Evolutionary conservation across 1,140 invertebrate species (phyloP).

Genomic region (Tetranychus urticae): DNA sequence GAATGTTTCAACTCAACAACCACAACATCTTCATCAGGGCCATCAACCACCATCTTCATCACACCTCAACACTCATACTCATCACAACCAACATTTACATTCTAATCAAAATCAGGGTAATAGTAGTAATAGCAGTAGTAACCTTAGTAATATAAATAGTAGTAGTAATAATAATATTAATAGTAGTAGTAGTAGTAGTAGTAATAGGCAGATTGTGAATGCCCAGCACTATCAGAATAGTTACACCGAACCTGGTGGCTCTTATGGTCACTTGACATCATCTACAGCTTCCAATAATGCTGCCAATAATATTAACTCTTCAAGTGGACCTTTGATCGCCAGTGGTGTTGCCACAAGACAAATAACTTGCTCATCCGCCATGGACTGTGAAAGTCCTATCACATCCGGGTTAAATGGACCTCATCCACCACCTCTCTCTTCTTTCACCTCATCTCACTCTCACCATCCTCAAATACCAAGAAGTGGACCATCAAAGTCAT

Average conservation of each 20-base stretch:
- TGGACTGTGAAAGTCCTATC: constrained; percentile 24
- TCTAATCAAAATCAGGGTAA: background rate
- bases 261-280: background rate
- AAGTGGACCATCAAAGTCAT: too few relatives aligned
- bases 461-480: too few relatives aligned
- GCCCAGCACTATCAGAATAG: too few relatives aligned
- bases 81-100: background rate
- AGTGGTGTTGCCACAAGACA: background rate
- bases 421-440: background rate
- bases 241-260: background rate
- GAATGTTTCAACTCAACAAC: too few relatives aligned
- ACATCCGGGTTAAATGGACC: constrained; percentile 6
- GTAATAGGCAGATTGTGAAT: background rate
- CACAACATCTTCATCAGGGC: background rate
- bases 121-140: background rate
- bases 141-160: background rate
- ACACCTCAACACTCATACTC: background rate
- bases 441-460: too few relatives aligned
- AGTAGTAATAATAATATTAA: background rate
- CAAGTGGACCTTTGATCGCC: background rate
- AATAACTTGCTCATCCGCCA: constrained; percentile 14
- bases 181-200: background rate
- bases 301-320: background rate
- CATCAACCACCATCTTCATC: background rate
- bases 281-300: background rate